phyloP scores from a whole-genome alignment of 2,888 invertebrate species.

The Epinotia brunnichana region DNA sequence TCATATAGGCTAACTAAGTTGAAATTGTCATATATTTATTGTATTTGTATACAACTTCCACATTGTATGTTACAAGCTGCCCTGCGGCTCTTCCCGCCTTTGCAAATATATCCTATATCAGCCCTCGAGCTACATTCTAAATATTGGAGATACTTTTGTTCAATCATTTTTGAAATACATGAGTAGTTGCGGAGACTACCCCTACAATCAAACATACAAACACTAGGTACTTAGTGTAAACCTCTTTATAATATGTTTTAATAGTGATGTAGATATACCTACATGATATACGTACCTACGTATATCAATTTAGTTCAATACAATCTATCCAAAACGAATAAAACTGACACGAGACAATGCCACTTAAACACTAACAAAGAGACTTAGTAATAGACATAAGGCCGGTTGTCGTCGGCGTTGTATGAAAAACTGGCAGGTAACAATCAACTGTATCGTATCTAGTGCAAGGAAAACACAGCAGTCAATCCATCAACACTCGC shows the following conservation, averaged over 20 bases:
- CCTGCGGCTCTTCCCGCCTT: no score
- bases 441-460: constrained; percentile 39
- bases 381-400: constrained; percentile 5
- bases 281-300: background rate
- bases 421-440: constrained; percentile 32
- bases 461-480: constrained; percentile 50
- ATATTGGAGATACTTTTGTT: no score
- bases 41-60: background rate
- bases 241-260: no score
- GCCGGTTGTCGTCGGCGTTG: background rate
- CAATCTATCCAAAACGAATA: background rate
- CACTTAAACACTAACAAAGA: constrained; percentile 12
- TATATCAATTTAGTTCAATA: background rate
- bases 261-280: no score
- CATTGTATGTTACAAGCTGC: background rate
- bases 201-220: background rate
- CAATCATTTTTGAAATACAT: background rate
- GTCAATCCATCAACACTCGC: constrained; percentile 56
- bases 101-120: background rate
- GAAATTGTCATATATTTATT: background rate
- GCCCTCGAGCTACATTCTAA: background rate
- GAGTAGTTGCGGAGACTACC: background rate
- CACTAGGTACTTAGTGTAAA: no score
- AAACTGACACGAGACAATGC: background rate
- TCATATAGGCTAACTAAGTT: background rate